Percentiles rank a stretch among this genome's conserved stretches.
Conservation (phyloP, 2,113 vertebrate genomes). For the Lethenteron camtschaticum region DNA sequence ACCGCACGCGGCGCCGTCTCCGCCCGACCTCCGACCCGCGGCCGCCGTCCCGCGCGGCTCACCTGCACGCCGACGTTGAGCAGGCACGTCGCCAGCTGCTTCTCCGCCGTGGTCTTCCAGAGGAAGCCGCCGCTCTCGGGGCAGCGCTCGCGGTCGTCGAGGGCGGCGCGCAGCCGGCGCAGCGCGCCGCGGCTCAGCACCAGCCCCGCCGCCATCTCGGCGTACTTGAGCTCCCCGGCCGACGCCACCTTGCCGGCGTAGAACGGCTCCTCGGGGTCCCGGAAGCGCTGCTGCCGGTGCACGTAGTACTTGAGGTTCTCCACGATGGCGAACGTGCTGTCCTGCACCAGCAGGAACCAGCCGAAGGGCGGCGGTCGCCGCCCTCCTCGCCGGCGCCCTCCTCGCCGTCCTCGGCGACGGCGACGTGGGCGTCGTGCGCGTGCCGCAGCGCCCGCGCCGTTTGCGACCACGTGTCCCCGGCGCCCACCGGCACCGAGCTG, state of each 20-base stretch:
- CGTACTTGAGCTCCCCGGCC: slow-evolving; percentile 72
- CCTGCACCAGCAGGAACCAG: slow-evolving; percentile 65
- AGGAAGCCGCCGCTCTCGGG: slow-evolving; percentile 40
- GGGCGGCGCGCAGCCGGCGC: slow-evolving; percentile 30
- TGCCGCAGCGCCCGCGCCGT: slow-evolving; percentile 53
- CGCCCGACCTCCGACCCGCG: too few species aligned
- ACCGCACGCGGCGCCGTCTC: too few species aligned
- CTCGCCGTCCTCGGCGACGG: too few species aligned
- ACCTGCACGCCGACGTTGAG: slow-evolving; percentile 61
- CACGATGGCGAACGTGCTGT: slow-evolving; percentile 67
- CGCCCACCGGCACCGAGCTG: slow-evolving; percentile 40
- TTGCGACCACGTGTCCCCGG: slow-evolving; percentile 55
- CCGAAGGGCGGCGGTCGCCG: slow-evolving; percentile 25
- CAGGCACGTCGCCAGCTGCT: slow-evolving; percentile 71
- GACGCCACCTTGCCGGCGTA: slow-evolving; percentile 59
- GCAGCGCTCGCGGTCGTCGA: slow-evolving; percentile 44
- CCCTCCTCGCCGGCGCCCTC: too few species aligned
- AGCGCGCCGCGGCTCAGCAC: slow-evolving; percentile 65
- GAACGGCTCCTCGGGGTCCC: slow-evolving; percentile 63
- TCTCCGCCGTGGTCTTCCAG: slow-evolving; percentile 69
- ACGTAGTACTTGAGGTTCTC: slow-evolving; percentile 95
- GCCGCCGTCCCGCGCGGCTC: slow-evolving; percentile 53
- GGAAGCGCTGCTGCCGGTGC: slow-evolving; percentile 23
- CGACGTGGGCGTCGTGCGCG: slow-evolving; percentile 34
- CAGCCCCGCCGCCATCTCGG: slow-evolving; percentile 49